phyloP scores from a whole-genome alignment of 2,888 invertebrate species.

The Himalopsyche japonica region DNA sequence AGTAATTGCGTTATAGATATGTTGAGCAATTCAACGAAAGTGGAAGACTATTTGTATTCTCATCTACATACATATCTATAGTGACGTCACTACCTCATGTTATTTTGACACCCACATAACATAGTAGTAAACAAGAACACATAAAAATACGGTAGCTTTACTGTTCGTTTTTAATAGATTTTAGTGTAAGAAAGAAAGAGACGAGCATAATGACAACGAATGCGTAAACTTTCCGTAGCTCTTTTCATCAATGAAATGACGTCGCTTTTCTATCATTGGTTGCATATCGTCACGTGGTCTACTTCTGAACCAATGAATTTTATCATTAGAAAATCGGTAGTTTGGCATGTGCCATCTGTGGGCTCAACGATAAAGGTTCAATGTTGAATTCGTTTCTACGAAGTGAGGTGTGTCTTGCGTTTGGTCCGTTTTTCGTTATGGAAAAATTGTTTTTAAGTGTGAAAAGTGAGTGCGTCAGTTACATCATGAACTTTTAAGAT shows the following conservation, averaged over 20 bases:
- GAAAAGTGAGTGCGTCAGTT: neutral
- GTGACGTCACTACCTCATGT: neutral
- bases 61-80: neutral
- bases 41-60: too few relatives aligned
- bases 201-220: neutral
- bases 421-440: neutral
- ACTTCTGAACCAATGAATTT: slow-evolving; percentile 6
- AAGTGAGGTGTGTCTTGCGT: slow-evolving; percentile 15
- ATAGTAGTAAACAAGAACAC: neutral
- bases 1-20: too few relatives aligned
- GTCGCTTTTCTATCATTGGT: slow-evolving; percentile 16
- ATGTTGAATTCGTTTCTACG: slow-evolving; percentile 11
- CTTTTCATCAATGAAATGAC: slow-evolving; percentile 37
- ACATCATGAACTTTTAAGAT: neutral
- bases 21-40: too few relatives aligned
- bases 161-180: neutral
- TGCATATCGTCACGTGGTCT: slow-evolving; percentile 10
- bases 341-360: slow-evolving; percentile 17
- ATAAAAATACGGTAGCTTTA: neutral
- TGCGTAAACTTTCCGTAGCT: neutral
- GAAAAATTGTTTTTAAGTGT: slow-evolving; percentile 15
- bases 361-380: slow-evolving; percentile 2
- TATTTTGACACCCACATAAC: slow-evolving; percentile 1
- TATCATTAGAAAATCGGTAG: slow-evolving; percentile 19
- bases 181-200: neutral